Conservation (phyloP, 23 tunicate species). For the Botrylloides violaceus region DNA sequence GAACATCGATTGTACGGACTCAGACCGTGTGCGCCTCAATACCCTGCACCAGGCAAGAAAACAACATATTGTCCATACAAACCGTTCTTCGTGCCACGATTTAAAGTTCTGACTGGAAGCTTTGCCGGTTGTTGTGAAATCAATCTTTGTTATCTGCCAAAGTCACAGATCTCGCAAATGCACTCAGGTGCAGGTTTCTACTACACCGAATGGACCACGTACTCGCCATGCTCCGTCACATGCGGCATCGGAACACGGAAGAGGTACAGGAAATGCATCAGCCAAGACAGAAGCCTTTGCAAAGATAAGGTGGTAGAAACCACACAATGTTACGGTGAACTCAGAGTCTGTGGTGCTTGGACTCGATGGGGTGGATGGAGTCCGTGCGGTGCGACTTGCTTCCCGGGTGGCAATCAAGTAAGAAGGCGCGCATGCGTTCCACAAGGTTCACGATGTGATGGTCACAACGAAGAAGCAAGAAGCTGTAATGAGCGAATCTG, state of each 20-base stretch:
- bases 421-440: not conserved
- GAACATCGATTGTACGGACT: too few relatives aligned
- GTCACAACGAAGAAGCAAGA: conserved; percentile 15
- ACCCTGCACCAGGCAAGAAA: not conserved
- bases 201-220: conserved; percentile 32
- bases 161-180: conserved; percentile 2
- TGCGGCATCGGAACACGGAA: not conserved
- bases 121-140: conserved; percentile 81
- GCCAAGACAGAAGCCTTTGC: conserved; percentile 2
- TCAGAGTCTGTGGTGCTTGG: not conserved
- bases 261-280: conserved; percentile 25
- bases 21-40: not conserved
- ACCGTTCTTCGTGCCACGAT: conserved; percentile 23
- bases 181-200: conserved; percentile 37
- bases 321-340: not conserved
- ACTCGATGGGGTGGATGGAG: not conserved
- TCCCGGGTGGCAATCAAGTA: not conserved
- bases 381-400: not conserved
- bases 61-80: conserved; percentile 44
- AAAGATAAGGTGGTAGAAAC: not conserved
- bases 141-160: conserved; percentile 46
- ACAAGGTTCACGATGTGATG: not conserved
- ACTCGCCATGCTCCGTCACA: conserved; percentile 16
- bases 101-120: conserved; percentile 47
- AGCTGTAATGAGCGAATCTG: not conserved